Percentiles rank a stretch among this genome's conserved stretches.
phyloP scores from a whole-genome alignment of 2,888 invertebrate genomes.

The Odontocolon sp. region DNA sequence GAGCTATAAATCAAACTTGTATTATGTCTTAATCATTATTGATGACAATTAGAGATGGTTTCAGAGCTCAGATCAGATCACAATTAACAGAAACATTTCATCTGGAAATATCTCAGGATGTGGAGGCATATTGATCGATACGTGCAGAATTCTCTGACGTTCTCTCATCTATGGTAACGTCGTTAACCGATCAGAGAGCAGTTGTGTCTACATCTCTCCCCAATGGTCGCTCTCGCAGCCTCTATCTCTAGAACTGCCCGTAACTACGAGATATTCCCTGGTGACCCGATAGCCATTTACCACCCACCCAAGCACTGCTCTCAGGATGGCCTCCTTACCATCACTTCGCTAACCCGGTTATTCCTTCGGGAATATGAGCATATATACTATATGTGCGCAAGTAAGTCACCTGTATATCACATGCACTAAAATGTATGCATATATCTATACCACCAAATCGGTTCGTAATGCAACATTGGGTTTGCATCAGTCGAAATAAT shows the following conservation, averaged over 20 bases:
- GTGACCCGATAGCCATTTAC: slow-evolving; percentile 71
- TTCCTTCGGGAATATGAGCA: slow-evolving; percentile 36
- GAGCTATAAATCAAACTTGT: no score
- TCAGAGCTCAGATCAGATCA: neutral
- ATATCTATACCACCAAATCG: slow-evolving; percentile 59
- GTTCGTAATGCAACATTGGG: slow-evolving; percentile 65
- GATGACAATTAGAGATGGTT: neutral
- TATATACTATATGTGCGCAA: no score
- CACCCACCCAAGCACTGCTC: slow-evolving; percentile 44
- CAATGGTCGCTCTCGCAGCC: slow-evolving; percentile 38
- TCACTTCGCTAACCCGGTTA: slow-evolving; percentile 63
- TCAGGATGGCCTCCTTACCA: slow-evolving; percentile 51
- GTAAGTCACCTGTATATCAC: neutral
- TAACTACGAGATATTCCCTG: slow-evolving; percentile 71
- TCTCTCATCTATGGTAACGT: slow-evolving; percentile 48
- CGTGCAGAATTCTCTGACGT: slow-evolving; percentile 42
- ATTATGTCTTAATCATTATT: neutral
- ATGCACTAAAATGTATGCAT: neutral
- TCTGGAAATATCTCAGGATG: slow-evolving; percentile 3
- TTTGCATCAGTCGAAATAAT: slow-evolving; percentile 20
- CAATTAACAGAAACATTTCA: no score
- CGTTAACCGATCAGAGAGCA: slow-evolving; percentile 73
- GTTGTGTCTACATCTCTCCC: slow-evolving; percentile 69
- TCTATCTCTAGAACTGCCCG: slow-evolving; percentile 39
- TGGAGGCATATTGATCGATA: slow-evolving; percentile 32